Evolutionary conservation across 2,888 invertebrate species (phyloP), one percentile per base, ranked within the genome.

Genomic region (Hirtodrosophila duncani): DNA sequence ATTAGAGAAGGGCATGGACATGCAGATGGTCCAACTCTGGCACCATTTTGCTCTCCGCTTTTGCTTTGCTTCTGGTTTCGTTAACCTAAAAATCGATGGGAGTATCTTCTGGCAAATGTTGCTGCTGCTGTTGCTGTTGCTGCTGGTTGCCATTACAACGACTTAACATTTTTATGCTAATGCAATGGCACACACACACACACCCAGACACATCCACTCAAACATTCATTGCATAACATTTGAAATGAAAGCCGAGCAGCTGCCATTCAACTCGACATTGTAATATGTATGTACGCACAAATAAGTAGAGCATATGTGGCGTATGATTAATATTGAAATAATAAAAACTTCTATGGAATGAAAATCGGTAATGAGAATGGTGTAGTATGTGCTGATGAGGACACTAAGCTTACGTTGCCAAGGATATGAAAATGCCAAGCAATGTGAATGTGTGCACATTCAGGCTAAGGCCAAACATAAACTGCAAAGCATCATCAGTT

Each of bases 261-360:
- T 67, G 66, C 63, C 66, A 67, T 60, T 46, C 34, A 48, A 51
- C 63, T 55, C 56, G 60, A 63, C 67, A 67, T 63, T 67, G 66
- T 66, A 66, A 67, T 66, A 67, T 67, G 67, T 63, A 66, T 55
- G 58, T n/a, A n/a, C n/a, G n/a, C n/a, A n/a, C n/a, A n/a, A 67
- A 67, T 67, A 67, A 67, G 68, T 67, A 64, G 67, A 67, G 64
- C 68, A 67, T 67, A 67, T 67, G 67, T 55, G 68, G 68, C 67
- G 67, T 64, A 67, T 67, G 67, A 67, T 67, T 67, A 67, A 67
- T 67, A 67, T 67, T 67, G 62, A 63, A 66, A 63, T 67, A 55
- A 59, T 56, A 56, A 53, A 42, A 50, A 50, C n/a, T n/a, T n/a
- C n/a, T n/a, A n/a, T n/a, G n/a, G n/a, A n/a, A n/a, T n/a, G n/a